These are phyloP conservation scores for Hippocampus barbouri DNA, from an alignment of 2,113 vertebrate genomes.

Conservation along the genomic window DNA sequence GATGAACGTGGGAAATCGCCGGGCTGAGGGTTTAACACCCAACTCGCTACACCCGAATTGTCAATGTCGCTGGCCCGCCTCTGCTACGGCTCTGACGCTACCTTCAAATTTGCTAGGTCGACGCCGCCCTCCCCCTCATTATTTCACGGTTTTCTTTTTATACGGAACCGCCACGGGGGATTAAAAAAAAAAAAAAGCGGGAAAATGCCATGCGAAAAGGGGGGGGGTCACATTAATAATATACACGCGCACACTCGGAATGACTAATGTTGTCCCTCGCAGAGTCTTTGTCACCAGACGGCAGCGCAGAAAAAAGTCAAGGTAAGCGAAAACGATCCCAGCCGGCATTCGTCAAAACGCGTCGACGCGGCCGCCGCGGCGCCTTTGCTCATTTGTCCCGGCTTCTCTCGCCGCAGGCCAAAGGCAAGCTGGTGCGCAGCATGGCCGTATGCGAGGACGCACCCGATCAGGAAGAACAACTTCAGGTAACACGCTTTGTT, in stretches of 20 bases:
- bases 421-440: conserved; percentile 86
- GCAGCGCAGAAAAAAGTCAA: conserved; percentile 65
- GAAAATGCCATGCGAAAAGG: conserved; percentile 25
- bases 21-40: too few species aligned
- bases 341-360: conserved; percentile 43
- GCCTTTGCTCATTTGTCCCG: not conserved
- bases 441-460: conserved; percentile 88
- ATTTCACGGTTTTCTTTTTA: not conserved
- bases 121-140: not conserved
- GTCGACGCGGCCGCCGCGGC: too few species aligned
- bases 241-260: not conserved
- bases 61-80: too few species aligned
- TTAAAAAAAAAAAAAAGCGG: not conserved
- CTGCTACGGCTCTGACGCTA: too few species aligned
- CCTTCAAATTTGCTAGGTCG: too few species aligned
- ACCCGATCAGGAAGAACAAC: conserved; percentile 68
- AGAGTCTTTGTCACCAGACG: conserved; percentile 56
- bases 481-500: conserved; percentile 72
- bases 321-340: conserved; percentile 56
- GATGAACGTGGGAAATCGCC: too few species aligned
- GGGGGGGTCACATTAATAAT: conserved; percentile 48
- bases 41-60: too few species aligned
- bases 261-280: conserved; percentile 35
- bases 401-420: conserved; percentile 68
- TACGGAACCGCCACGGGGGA: not conserved